Evolutionary conservation across 2,888 invertebrate genomes (phyloP).

Genomic region (Ophion ellenae): DNA sequence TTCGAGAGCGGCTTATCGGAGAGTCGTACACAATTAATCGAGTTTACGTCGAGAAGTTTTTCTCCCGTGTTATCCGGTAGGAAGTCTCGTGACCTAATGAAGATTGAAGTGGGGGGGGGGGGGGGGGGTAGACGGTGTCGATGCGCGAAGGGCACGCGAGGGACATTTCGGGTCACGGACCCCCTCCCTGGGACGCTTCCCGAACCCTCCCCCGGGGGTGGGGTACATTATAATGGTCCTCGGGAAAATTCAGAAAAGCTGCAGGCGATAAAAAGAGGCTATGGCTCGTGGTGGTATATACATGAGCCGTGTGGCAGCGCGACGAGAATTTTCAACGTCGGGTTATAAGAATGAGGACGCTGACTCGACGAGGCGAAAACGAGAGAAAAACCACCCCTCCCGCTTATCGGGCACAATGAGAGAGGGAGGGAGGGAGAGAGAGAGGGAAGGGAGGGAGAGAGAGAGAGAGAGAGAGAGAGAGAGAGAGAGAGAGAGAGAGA

Average conservation of each 20-base stretch:
- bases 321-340: conserved; percentile 63
- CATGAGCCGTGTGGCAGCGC: conserved; percentile 19
- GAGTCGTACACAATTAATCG: background rate
- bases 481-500: conserved; percentile 24
- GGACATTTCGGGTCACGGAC: conserved; percentile 42
- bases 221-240: conserved; percentile 56
- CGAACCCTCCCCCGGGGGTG: background rate
- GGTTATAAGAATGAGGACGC: conserved; percentile 65
- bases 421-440: background rate
- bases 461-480: conserved; percentile 8
- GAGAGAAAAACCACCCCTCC: conserved; percentile 41
- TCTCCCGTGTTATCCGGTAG: background rate
- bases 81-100: background rate
- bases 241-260: conserved; percentile 56
- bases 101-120: conserved; percentile 1
- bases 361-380: conserved; percentile 63
- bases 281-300: background rate
- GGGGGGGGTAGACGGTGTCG: background rate
- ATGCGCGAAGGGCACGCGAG: background rate
- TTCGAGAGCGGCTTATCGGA: too few relatives aligned
- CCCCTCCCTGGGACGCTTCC: too few relatives aligned
- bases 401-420: conserved; percentile 5
- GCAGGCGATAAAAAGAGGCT: conserved; percentile 27
- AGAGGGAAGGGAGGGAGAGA: too few relatives aligned
- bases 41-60: background rate